Base-by-base conservation (phyloP, 53 echinoderm and acorn worm species). In the Luidia sarsii region DNA sequence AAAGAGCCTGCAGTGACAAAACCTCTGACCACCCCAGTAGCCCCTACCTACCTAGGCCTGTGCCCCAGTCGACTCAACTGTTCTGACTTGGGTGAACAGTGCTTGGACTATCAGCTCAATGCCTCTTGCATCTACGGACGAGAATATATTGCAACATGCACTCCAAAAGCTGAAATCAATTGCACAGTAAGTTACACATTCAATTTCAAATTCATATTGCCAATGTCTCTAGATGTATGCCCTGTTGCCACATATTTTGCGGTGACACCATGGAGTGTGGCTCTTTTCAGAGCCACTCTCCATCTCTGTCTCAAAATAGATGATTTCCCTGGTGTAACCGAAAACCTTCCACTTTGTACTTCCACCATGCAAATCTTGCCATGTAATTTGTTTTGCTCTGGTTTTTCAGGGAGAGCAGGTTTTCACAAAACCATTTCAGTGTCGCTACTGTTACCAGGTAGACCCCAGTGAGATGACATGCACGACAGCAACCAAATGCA, bases 391-490 rank as follows among this genome's bases (percentile, higher is more conserved):
- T n/a, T n/a, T n/a, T n/a, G n/a, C n/a, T n/a, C n/a, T 29, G 30
- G n/a, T 57, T 28, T 43, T 75, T 2, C 67, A 96, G 97, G 97
- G 91, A 23, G 33, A 82, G 27, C 50, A 73, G 9, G 51, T 25
- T 0, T 23, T 93, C 3, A 19, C 72, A 30, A 94, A 81, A 69
- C 46, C 65, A 2, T 90, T 86, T 15, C 63, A 68, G 11, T 96
- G 97, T 74, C 77, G 93, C 45, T 96, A 96, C 61, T 96, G 97
- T 41, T 96, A 96, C 60, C 97, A 96, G 74, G 90, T 89, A 19
- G 90, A 90, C 18, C 35, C 73, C 1, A 88, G 90, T 83, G 88
- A 91, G 56, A 90, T 89, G 45, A 64, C 75, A 10, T 96, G 97
- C 53, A 93, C 93, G 7, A 93, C 93, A 1, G 84, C 91, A 1